Base-by-base conservation (phyloP, 2,797 vertebrate genomes). In the Crenuchus spilurus region DNA sequence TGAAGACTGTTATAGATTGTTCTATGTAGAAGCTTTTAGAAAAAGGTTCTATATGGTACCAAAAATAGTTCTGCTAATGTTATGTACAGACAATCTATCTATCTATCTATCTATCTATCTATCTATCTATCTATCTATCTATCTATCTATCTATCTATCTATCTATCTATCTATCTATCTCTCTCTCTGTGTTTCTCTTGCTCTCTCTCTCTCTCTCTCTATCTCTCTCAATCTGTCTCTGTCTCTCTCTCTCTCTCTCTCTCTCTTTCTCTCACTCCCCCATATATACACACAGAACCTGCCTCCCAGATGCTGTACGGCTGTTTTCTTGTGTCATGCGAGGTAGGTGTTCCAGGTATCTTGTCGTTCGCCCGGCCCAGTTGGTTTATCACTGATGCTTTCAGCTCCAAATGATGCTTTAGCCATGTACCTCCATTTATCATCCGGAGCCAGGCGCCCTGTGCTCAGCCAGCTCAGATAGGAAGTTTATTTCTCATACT, bases 401-500 rank as follows among this genome's bases (percentile, higher is more conserved):
- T 75, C 69, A 76, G 58, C 69, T 82, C 70, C 82, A 80, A 81
- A 79, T 72, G 84, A 83, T 82, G 80, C 72, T 83, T 64, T 42
- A 69, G 73, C 69, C 69, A 51, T 84, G 85, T 85, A 54, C 39
- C 60, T 48, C 74, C 78, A 87, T 90, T 88, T 84, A 90, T 90
- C 87, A 89, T 84, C 80, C 61, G 22, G 60, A 28, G 62, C 78
- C 82, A 70, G 80, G 67, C 65, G 74, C 68, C 54, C 68, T 18
- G 66, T 72, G 52, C 75, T 52, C 70, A 70, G 46, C 74, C 58
- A 70, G 76, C 61, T 66, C 72, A 82, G 76, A 80, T 70, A 64
- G 74, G 67, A 74, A 57, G 55, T 75, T 82, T 73, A 75, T 77
- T 80, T 80, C 70, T 80, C 64, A 39, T 44, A 44, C 30, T 76